Evolutionary conservation across 2,888 invertebrate genomes (phyloP).

Genomic region (Perizoma flavofasciatum): DNA sequence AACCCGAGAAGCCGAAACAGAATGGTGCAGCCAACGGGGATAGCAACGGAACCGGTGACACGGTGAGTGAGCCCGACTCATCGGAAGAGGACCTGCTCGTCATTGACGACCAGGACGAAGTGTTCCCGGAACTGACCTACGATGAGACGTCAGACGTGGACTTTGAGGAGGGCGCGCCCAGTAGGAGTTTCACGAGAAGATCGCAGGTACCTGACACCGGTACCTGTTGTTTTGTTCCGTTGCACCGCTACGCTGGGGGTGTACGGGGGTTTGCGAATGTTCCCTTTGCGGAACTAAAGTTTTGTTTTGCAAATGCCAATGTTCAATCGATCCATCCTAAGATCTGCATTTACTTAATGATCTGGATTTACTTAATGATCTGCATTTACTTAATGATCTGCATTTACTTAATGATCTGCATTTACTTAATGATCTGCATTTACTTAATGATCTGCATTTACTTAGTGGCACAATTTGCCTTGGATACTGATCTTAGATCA

Average conservation of each 20-base stretch:
- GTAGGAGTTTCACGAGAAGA: conserved; percentile 70
- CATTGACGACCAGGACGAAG: conserved; percentile 63
- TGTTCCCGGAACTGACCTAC: conserved; percentile 78
- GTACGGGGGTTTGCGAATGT: neutral
- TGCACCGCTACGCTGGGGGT: neutral
- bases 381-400: too few species aligned
- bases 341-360: too few species aligned
- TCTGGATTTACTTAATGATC: too few species aligned
- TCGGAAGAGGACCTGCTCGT: conserved; percentile 58
- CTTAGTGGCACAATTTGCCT: too few species aligned
- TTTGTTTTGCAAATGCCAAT: too few species aligned
- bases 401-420: neutral
- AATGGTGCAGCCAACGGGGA: conserved; percentile 54
- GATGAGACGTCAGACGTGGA: conserved; percentile 72
- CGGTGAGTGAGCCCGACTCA: conserved; percentile 59
- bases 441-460: neutral
- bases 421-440: too few species aligned
- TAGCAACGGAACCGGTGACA: conserved; percentile 46
- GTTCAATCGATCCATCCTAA: neutral
- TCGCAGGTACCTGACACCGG: conserved; percentile 66
- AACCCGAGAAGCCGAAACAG: conserved; percentile 54
- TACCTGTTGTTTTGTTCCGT: conserved; percentile 41
- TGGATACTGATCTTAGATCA: too few species aligned
- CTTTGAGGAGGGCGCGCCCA: conserved; percentile 60
- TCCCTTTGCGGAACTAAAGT: too few species aligned